Conservation (phyloP, 2,113 vertebrate species). For the Arizona elegans region DNA sequence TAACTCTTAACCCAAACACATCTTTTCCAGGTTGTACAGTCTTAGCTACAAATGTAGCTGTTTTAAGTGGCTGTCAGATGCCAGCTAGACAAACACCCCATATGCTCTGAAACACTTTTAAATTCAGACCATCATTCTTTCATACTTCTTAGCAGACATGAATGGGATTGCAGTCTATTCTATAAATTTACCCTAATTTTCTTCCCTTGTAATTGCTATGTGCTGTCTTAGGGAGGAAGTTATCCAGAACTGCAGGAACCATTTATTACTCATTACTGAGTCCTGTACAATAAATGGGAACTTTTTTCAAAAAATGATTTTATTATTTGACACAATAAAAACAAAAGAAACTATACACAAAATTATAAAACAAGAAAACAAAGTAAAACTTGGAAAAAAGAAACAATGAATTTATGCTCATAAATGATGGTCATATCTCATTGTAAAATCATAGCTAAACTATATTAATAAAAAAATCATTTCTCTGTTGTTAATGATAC, state of each 20-base stretch:
- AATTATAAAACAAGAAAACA: not conserved
- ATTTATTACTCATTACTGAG: not conserved
- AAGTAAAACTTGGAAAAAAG: not conserved
- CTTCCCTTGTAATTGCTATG: not conserved
- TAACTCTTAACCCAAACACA: not conserved
- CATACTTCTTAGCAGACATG: not conserved
- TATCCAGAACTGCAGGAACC: not conserved
- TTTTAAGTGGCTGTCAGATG: not conserved
- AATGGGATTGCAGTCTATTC: not conserved
- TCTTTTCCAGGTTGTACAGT: not conserved
- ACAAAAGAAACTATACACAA: not conserved
- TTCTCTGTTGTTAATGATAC: not conserved
- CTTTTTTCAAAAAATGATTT: not conserved
- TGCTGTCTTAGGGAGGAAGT: not conserved
- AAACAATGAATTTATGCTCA: not conserved
- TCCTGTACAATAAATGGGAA: not conserved
- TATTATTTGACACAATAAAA: not conserved
- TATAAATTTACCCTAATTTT: not conserved
- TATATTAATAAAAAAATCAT: not conserved
- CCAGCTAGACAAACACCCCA: not conserved
- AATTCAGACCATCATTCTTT: not conserved
- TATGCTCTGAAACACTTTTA: not conserved
- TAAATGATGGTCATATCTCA: not conserved
- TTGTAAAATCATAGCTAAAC: not conserved
- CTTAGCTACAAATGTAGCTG: not conserved